phyloP scores from a whole-genome alignment of 2,888 invertebrate genomes.

The Nomada goodeniana region DNA sequence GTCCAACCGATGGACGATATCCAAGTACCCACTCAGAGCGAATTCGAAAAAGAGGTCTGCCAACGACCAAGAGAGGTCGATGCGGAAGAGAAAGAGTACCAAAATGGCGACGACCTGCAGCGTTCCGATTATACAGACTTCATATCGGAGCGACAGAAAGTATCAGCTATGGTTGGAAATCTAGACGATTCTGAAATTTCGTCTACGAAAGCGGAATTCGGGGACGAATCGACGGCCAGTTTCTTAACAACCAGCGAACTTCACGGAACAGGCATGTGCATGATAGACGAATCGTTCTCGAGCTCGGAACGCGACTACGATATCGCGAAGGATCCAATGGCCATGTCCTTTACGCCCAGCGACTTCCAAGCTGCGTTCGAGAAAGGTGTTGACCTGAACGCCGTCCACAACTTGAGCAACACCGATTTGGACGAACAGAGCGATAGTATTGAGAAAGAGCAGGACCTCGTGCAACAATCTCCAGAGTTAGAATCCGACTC shows the following conservation, averaged over 20 bases:
- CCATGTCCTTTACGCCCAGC: slow-evolving; percentile 79
- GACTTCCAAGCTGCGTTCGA: slow-evolving; percentile 77
- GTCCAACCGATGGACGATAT: slow-evolving; percentile 87
- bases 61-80: slow-evolving; percentile 87
- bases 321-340: slow-evolving; percentile 78
- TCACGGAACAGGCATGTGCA: slow-evolving; percentile 75
- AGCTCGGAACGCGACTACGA: slow-evolving; percentile 74
- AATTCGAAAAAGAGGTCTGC: slow-evolving; percentile 88
- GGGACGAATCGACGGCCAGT: slow-evolving; percentile 85
- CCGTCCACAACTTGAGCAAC: slow-evolving; percentile 83
- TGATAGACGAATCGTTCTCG: slow-evolving; percentile 75
- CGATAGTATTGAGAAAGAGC: slow-evolving; percentile 16
- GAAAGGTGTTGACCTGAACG: slow-evolving; percentile 83
- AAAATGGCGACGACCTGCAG: slow-evolving; percentile 83
- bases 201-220: slow-evolving; percentile 85
- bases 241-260: slow-evolving; percentile 76
- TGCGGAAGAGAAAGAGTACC: slow-evolving; percentile 82
- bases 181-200: slow-evolving; percentile 85
- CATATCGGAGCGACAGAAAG: slow-evolving; percentile 75
- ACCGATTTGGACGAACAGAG: slow-evolving; percentile 69
- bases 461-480: background rate
- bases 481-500: slow-evolving; percentile 3
- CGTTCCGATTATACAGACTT: slow-evolving; percentile 55
- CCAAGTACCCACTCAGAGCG: slow-evolving; percentile 86
- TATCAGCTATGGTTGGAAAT: slow-evolving; percentile 74